Base-by-base conservation (phyloP, 2,888 invertebrate genomes). In the Thera obeliscata region DNA sequence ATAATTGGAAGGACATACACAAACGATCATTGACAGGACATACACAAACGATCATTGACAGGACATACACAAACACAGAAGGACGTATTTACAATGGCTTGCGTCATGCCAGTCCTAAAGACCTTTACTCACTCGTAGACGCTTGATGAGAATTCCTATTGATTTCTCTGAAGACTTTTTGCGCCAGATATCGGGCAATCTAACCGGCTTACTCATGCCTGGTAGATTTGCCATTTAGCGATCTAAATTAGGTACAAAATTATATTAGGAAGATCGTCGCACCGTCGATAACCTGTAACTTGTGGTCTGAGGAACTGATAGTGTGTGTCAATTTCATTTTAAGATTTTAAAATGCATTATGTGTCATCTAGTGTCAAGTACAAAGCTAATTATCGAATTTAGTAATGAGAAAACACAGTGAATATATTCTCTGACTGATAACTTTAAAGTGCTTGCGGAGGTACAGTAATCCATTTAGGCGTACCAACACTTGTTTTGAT, bases 161-260 rank as follows among this genome's bases (percentile, higher is more conserved):
- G 89, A 84, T 87, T 91, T 93, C 80, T 90, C 91, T 77, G 87
- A 80, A 67, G 90, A 87, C 76, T 90, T 90, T 84, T 82, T 87
- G 64, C 90, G 88, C 93, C 91, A 93, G 72, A 93, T 79, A 66
- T 91, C 90, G 79, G 93, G 91, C 76, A 93, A 82, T 81, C 82
- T 90, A 77, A 80, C 74, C 66, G 85, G 82, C 81, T 87, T 90
- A 86, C 81, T 83, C 81, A 79, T 81, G 79, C 83, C 87, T 81
- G 85, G 83, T 63, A 81, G 85, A 76, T 69, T 66, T 56, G 66
- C 66, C 66, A 66, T 66, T 79, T 85, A 84, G 84, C 81, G 65
- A 87, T 85, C 91, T 92, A 87, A 76, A 87, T 87, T 79, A 87
- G 80, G 84, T 73, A 78, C 73, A 73, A 73, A 74, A 71, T 48